Conservation (phyloP, 1,140 invertebrate genomes). For the Drosophila tropicalis region DNA sequence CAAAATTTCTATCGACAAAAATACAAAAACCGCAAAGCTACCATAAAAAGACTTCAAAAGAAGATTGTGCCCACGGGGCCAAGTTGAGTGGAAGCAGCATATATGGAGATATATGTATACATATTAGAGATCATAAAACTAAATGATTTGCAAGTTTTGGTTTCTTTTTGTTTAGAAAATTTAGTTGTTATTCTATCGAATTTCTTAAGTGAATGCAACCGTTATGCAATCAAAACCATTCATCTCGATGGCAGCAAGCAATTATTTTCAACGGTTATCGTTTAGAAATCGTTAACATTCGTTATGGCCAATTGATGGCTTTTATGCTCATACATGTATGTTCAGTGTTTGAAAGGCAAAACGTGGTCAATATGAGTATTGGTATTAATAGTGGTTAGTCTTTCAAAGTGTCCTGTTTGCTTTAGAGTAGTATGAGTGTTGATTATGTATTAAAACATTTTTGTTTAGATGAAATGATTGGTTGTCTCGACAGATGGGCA, state of each 20-base stretch:
- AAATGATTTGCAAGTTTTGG: conserved; percentile 2
- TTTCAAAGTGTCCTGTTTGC: background rate
- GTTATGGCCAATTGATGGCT: background rate
- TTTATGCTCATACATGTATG: background rate
- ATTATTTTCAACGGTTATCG: conserved; percentile 2
- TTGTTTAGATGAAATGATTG: too few relatives aligned
- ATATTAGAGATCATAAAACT: conserved; percentile 13
- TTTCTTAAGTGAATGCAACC: conserved; percentile 7
- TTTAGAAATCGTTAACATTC: conserved; percentile 4
- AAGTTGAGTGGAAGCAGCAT: conserved; percentile 4
- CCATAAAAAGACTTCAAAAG: conserved; percentile 26
- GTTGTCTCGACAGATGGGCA: too few relatives aligned
- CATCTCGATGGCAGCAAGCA: background rate
- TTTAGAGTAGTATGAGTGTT: too few relatives aligned
- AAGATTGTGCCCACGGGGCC: conserved; percentile 11
- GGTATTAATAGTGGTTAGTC: background rate
- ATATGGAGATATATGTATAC: background rate
- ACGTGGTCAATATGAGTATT: background rate
- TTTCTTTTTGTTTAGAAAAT: background rate
- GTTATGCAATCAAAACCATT: conserved; percentile 4
- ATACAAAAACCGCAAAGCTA: conserved; percentile 19
- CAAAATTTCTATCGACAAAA: background rate
- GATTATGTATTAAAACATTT: too few relatives aligned
- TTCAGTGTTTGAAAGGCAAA: background rate
- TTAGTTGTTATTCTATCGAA: background rate